A percentile compares a stretch with the other conserved stretches of the same genome.
These are phyloP conservation scores for Gymnocypris eckloni DNA, from an alignment of 2,797 vertebrate species.

Conservation along the genomic window DNA sequence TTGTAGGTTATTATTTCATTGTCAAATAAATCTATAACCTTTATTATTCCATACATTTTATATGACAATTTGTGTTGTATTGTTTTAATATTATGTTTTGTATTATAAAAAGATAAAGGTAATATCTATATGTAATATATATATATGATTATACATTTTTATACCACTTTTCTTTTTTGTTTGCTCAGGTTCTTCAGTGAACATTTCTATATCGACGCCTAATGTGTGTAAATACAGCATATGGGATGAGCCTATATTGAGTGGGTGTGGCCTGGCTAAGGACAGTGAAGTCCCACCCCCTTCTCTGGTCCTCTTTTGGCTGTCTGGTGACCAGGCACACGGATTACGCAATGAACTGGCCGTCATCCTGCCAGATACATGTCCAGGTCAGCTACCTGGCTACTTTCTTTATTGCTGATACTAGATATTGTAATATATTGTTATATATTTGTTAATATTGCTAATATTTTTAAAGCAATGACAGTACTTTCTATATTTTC, in stretches of 20 bases:
- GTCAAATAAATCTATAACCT: not conserved
- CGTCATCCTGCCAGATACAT: slow-evolving; percentile 23
- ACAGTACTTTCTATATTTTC: not conserved
- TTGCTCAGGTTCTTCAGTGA: slow-evolving; percentile 72
- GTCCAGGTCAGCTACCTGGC: slow-evolving; percentile 68
- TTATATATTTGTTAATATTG: not conserved
- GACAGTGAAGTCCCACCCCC: slow-evolving; percentile 42
- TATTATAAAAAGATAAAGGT: not conserved
- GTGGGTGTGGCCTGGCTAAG: slow-evolving; percentile 60
- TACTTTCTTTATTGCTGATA: not conserved
- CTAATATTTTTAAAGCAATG: not conserved
- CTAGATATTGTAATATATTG: not conserved
- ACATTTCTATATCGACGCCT: slow-evolving; percentile 76
- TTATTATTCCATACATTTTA: not conserved
- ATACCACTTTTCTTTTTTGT: not conserved
- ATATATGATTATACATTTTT: not conserved
- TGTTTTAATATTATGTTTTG: not conserved
- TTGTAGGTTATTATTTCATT: not conserved
- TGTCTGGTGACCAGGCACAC: slow-evolving; percentile 80
- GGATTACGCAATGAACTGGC: slow-evolving; percentile 72
- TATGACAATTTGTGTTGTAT: too few relatives aligned
- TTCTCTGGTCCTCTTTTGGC: slow-evolving; percentile 83
- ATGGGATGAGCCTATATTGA: slow-evolving; percentile 78
- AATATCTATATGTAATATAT: not conserved
- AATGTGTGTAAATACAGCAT: slow-evolving; percentile 86